These are phyloP conservation scores for Drosophila melanosoma DNA, from an alignment of 2,888 invertebrate genomes.

Conservation along the genomic window DNA sequence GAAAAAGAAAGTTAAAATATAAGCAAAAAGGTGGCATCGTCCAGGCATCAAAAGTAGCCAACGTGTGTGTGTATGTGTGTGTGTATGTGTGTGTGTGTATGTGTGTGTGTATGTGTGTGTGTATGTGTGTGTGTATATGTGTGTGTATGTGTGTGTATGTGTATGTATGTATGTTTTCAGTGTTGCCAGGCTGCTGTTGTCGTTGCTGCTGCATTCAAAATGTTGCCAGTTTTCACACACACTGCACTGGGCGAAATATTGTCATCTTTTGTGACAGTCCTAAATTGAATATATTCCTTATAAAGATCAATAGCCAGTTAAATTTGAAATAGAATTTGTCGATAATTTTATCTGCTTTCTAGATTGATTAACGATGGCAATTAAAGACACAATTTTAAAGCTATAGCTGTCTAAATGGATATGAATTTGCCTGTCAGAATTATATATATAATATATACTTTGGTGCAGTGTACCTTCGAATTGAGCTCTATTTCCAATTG, in stretches of 20 bases:
- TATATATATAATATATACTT: background rate
- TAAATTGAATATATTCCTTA: background rate
- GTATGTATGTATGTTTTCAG: constrained; percentile 48
- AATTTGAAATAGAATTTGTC: background rate
- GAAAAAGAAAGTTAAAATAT: background rate
- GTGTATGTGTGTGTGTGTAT: too few species aligned
- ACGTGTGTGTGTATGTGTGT: constrained; percentile 23
- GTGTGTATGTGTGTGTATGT: constrained; percentile 26
- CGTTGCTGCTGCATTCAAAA: constrained; percentile 40
- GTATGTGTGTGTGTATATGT: too few species aligned
- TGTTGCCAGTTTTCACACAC: constrained; percentile 37
- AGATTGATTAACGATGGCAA: background rate
- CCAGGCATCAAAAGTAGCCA: constrained; percentile 11
- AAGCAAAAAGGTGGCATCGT: background rate
- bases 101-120: too few species aligned
- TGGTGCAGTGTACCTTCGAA: background rate
- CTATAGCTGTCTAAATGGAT: background rate
- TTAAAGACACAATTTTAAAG: background rate
- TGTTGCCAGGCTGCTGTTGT: constrained; percentile 33
- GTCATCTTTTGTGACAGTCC: background rate
- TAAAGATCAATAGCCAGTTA: background rate
- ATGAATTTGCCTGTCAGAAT: background rate
- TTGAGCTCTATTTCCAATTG: background rate
- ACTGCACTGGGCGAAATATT: constrained; percentile 2
- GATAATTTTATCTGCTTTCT: background rate